Base-by-base conservation (phyloP, 2,113 vertebrate genomes). In the Cariama cristata region DNA sequence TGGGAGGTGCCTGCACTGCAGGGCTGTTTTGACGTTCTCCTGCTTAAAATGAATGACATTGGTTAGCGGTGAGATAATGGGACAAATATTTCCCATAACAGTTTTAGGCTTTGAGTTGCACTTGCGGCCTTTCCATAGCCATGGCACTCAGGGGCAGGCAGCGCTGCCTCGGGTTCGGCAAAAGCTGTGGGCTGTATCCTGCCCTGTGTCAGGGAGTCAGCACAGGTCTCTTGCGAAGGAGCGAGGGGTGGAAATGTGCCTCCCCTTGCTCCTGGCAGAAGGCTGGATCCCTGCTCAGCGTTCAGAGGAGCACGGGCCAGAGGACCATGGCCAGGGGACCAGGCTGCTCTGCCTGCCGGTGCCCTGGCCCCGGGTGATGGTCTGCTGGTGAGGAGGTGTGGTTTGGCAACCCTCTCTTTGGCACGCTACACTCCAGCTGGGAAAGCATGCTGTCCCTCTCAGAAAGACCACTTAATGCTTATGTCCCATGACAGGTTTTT, bases 41-140 rank as follows among this genome's bases (percentile, higher is more conserved):
- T 92, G 89, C 87, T 95, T 64, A 50, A 94, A 93, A 95, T 94
- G 86, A 96, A 94, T 96, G 86, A 28, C 93, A 94, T 94, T 79
- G 38, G 92, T 80, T 80, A 93, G 76, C 2, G 1, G 88, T 96
- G 93, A 95, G 91, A 89, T 96, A 95, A 95, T 62, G 73, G 73
- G 49, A 66, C 77, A 82, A 3, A 27, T 62, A 73, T 62, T 93
- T 95, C 89, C 79, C 74, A 6, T 7, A n/a, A 68, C 79, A 32
- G 12, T 49, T 86, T 63, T 24, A 26, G 60, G 47, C 86, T 90
- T 55, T 3, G 3, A 30, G 64, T 52, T 83, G 73, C 53, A 3
- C 33, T 88, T 44, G 33, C 2, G 8, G 52, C 68, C 77, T 83
- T 55, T 93, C 52, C 33, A 24, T 38, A 14, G 33, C 52, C 6